Conservation (phyloP, 2,888 invertebrate species). For the Cenopis cana region DNA sequence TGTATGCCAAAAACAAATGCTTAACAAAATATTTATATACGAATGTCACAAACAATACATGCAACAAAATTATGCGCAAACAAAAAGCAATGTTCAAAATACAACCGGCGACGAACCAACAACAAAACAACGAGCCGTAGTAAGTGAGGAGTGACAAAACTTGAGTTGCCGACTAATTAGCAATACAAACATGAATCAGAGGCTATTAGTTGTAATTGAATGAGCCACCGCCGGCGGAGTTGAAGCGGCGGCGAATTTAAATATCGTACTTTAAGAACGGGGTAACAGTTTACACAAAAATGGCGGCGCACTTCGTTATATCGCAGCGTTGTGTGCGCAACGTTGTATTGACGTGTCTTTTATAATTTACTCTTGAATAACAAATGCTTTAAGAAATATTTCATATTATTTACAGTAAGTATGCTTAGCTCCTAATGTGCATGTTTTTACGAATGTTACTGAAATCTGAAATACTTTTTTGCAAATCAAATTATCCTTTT, state of each 20-base stretch:
- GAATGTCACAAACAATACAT: constrained; percentile 54
- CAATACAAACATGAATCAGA: constrained; percentile 85
- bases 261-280: constrained; percentile 75
- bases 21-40: constrained; percentile 18
- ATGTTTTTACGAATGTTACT: not conserved
- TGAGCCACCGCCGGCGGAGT: constrained; percentile 79
- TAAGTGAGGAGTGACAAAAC: constrained; percentile 83
- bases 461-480: not conserved
- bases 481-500: not conserved
- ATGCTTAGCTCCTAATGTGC: not conserved
- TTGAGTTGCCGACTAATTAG: constrained; percentile 83
- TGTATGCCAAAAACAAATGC: not conserved
- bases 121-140: constrained; percentile 72
- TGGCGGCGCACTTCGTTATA: constrained; percentile 33
- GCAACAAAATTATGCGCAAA: constrained; percentile 67
- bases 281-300: constrained; percentile 51
- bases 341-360: not conserved
- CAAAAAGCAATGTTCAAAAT: constrained; percentile 66
- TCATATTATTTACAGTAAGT: not conserved
- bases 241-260: constrained; percentile 79
- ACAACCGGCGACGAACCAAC: constrained; percentile 70
- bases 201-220: constrained; percentile 85
- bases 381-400: not conserved
- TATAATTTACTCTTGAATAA: not conserved
- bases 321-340: not conserved